Conservation (phyloP, 2,113 vertebrate species). For the Turdus rufiventris region DNA sequence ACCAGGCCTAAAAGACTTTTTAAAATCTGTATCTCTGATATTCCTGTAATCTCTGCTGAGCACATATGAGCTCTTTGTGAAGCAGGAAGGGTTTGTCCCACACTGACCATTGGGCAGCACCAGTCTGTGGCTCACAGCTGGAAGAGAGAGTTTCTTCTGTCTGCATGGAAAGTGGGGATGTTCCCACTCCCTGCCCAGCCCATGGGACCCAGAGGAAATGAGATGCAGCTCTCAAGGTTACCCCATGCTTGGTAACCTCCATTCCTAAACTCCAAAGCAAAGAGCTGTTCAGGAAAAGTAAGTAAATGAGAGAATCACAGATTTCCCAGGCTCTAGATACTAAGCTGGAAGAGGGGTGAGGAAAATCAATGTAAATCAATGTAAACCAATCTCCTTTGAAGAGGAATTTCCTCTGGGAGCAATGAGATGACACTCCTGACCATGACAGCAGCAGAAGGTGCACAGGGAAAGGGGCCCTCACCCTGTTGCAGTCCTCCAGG, state of each 20-base stretch:
- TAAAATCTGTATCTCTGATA: neutral
- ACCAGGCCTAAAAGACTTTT: neutral
- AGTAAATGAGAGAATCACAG: neutral
- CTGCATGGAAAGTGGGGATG: neutral
- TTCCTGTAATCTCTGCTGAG: neutral
- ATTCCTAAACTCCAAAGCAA: neutral
- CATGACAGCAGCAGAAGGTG: neutral
- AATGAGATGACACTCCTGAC: neutral
- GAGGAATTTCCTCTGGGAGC: neutral
- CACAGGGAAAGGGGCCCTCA: slow-evolving; percentile 23
- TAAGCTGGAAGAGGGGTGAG: neutral
- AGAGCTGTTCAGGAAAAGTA: neutral
- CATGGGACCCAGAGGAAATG: neutral
- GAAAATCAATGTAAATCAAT: neutral
- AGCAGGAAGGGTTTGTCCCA: neutral
- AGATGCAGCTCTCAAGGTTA: neutral
- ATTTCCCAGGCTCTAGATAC: neutral
- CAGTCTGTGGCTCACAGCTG: neutral
- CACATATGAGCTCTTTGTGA: neutral
- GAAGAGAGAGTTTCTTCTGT: neutral
- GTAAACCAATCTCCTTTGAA: neutral
- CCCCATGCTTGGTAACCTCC: neutral
- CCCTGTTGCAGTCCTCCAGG: slow-evolving; percentile 95
- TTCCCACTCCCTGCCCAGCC: neutral
- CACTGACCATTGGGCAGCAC: neutral